Base-by-base conservation (phyloP, 2,797 vertebrate species). In the Chloroceryle amazona region DNA sequence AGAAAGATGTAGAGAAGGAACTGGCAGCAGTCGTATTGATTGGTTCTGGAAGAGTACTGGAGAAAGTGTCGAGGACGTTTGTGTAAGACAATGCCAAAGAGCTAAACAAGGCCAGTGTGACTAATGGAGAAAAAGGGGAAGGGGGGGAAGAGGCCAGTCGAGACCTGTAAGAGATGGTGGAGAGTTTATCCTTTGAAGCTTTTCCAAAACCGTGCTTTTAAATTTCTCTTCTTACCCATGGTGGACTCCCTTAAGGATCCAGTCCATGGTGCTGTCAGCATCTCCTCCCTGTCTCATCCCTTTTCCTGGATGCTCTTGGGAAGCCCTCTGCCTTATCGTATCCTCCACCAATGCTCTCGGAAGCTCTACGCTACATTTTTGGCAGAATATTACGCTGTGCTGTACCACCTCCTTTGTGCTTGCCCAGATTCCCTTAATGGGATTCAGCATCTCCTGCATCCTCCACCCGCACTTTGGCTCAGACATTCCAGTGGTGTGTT, bases 51-150 rank as follows among this genome's bases (percentile, higher is more conserved):
- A 79, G 60, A 90, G 49, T 66, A 73, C 52, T 90, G 70, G 76
- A 75, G 70, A 75, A 94, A 86, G 57, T 37, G 42, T 81, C 83
- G 91, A 93, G 94, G 95, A 35, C 85, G 4, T 94, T 94, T 66
- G 62, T 91, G 89, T 90, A 95, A 96, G 76, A 95, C 85, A 93
- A 90, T 91, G 85, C 89, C 68, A 44, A 68, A 86, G 61, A 91
- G 76, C 76, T 95, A 68, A 88, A 81, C 18, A 47, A 88, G 66
- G 55, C 87, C 63, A 49, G 20, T 51, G 65, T 93, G 93, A 90
- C 87, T 95, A 83, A 95, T 76, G 47, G 44, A 70, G 58, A 51
- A 68, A 88, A 93, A 85, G 37, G 54, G 62, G 6, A 86, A 79
- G 19, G 76, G 9, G 5, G 71, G 71, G 51, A 78, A 47, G 66